These are phyloP conservation scores for Stichopus horrens DNA, from an alignment of 53 echinoderm and acorn worm genomes.

Conservation along the genomic window DNA sequence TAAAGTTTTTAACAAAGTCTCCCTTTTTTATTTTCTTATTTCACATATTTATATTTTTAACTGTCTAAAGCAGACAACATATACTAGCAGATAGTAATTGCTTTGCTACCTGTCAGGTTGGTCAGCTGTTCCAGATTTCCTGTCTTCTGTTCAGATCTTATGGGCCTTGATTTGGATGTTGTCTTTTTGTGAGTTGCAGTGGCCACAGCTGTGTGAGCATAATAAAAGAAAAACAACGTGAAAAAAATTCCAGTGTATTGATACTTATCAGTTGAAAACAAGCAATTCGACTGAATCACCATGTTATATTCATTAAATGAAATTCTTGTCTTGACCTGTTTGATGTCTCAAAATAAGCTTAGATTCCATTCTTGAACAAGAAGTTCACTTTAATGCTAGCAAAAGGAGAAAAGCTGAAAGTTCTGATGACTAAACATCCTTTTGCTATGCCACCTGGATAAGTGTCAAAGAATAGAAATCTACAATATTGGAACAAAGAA, in stretches of 20 bases:
- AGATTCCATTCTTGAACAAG: too few relatives aligned
- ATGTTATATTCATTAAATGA: too few relatives aligned
- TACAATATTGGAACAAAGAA: too few relatives aligned
- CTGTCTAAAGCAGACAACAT: neutral
- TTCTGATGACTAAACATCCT: too few relatives aligned
- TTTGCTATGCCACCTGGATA: too few relatives aligned
- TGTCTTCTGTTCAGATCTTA: neutral
- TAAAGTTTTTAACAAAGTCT: neutral
- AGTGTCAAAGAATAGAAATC: too few relatives aligned
- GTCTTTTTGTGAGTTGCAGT: conserved; percentile 5
- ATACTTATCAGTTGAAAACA: too few relatives aligned
- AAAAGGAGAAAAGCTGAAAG: too few relatives aligned
- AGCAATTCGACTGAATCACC: too few relatives aligned
- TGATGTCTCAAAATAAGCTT: too few relatives aligned
- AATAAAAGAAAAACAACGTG: neutral
- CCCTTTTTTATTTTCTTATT: neutral
- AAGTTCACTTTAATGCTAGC: too few relatives aligned
- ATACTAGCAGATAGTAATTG: neutral
- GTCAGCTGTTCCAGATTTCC: conserved; percentile 31
- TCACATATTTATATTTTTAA: neutral
- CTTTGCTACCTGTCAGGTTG: conserved; percentile 22
- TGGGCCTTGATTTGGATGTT: neutral
- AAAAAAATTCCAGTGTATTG: neutral
- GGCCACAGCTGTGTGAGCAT: conserved; percentile 19
- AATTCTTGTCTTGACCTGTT: too few relatives aligned